Conservation (phyloP, 2,888 invertebrate species). For the Amiota communis region DNA sequence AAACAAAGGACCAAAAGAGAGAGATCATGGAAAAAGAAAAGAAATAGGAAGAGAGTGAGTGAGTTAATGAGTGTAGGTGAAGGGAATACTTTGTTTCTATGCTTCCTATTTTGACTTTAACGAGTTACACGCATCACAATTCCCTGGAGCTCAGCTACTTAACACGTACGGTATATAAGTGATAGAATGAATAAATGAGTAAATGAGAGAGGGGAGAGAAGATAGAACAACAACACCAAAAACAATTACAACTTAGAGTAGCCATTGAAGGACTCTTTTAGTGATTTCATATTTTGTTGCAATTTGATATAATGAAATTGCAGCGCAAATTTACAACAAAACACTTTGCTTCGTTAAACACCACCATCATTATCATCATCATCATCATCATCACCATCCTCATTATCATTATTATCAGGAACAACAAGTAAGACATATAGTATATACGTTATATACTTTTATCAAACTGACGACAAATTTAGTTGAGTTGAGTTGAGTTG, state of each 20-base stretch:
- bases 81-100: neutral
- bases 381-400: too few species aligned
- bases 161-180: neutral
- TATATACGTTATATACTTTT: too few species aligned
- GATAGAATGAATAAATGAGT: neutral
- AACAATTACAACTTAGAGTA: neutral
- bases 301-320: constrained; percentile 1
- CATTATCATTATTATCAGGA: too few species aligned
- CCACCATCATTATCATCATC: too few species aligned
- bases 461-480: neutral
- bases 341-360: neutral
- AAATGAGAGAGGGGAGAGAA: neutral
- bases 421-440: too few species aligned
- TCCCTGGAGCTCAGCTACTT: neutral
- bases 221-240: neutral
- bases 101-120: neutral
- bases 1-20: too few species aligned
- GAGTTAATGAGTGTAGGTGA: neutral
- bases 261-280: neutral
- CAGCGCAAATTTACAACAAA: neutral
- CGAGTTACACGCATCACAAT: neutral
- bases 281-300: constrained; percentile 1
- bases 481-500: neutral
- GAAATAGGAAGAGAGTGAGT: too few species aligned
- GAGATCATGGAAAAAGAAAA: too few species aligned